A percentile compares a stretch with the other conserved stretches of the same genome.
These are phyloP conservation scores for Caenorhabditis drosophilae DNA, from an alignment of 2,888 invertebrate genomes.

Conservation along the genomic window DNA sequence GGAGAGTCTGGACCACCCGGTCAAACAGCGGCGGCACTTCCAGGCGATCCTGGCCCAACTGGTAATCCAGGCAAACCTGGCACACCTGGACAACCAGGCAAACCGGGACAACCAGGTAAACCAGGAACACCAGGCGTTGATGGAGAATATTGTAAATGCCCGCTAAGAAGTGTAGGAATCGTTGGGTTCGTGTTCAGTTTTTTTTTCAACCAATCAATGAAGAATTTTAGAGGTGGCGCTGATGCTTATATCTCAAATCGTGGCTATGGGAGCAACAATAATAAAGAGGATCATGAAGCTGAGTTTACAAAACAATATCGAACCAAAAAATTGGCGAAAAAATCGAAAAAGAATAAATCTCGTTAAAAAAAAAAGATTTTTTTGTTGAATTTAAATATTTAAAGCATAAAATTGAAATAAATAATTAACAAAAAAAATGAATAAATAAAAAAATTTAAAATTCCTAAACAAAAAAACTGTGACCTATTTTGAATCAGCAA, in stretches of 20 bases:
- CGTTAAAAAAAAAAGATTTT: background rate
- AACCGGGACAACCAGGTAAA: slow-evolving; percentile 4
- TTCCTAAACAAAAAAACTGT: background rate
- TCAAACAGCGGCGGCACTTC: slow-evolving; percentile 4
- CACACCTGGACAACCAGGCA: slow-evolving; percentile 7
- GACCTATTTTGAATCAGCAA: slow-evolving; percentile 2
- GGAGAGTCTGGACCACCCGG: slow-evolving; percentile 11
- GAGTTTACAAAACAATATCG: background rate
- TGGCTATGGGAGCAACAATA: background rate
- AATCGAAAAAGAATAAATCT: slow-evolving; percentile 7
- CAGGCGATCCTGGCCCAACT: slow-evolving; percentile 16
- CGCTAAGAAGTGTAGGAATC: slow-evolving; percentile 15
- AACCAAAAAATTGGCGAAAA: slow-evolving; percentile 8
- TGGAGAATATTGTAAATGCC: slow-evolving; percentile 32
- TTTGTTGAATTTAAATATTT: background rate
- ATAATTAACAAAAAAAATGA: background rate
- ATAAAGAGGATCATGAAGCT: background rate
- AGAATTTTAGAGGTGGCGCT: background rate
- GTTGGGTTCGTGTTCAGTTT: slow-evolving; percentile 4
- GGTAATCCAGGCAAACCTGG: slow-evolving; percentile 17
- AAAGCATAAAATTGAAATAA: background rate
- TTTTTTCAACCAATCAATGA: background rate
- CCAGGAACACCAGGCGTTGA: slow-evolving; percentile 17
- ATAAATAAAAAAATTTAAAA: background rate
- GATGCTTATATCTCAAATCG: background rate